A percentile compares a stretch with the other conserved stretches of the same genome.
phyloP scores from a whole-genome alignment of 1,140 invertebrate genomes.

The Oreohelix idahoensis region DNA sequence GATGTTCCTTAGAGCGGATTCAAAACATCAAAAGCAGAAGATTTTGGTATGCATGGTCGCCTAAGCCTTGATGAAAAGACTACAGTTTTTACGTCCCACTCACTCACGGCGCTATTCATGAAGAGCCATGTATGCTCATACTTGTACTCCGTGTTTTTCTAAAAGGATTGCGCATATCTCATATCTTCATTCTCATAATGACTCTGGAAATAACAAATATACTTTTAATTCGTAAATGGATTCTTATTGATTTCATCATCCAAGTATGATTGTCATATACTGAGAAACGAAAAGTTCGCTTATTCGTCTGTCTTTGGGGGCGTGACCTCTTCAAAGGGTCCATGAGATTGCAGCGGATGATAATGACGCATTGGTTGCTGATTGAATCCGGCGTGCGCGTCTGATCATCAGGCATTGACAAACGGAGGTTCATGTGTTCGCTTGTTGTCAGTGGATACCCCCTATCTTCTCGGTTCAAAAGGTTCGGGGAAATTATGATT shows the following conservation, averaged over 20 bases:
- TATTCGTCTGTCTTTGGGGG: neutral
- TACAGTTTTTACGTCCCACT: no score
- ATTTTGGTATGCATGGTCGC: no score
- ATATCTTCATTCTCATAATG: no score
- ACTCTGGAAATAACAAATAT: neutral
- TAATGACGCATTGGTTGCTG: neutral
- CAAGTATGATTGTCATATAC: neutral
- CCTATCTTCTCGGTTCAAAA: neutral
- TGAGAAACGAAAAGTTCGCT: neutral
- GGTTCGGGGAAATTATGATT: neutral
- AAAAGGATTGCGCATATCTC: no score
- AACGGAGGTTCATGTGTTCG: neutral
- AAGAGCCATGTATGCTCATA: no score
- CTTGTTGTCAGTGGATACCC: neutral
- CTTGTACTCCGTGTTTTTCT: no score
- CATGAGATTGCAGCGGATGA: neutral
- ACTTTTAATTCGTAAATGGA: constrained; percentile 2
- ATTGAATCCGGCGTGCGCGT: neutral
- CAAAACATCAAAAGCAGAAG: no score
- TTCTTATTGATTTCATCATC: neutral
- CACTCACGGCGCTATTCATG: no score
- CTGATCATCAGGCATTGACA: neutral
- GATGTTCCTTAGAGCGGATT: no score
- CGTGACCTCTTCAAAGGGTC: neutral
- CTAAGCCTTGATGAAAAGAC: no score